Conservation (phyloP, 2,113 vertebrate species). For the Tamias sibiricus region DNA sequence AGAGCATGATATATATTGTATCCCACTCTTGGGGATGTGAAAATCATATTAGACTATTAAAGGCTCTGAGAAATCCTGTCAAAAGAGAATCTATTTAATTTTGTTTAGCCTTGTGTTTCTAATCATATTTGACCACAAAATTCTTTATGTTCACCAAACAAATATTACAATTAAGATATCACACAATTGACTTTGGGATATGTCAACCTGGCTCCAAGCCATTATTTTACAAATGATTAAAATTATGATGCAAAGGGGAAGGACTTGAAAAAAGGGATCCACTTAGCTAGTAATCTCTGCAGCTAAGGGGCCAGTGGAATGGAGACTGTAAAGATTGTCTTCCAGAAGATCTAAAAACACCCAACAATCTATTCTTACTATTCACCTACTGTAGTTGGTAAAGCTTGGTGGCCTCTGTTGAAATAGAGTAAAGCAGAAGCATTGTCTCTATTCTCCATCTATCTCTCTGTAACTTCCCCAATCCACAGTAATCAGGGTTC, state of each 20-base stretch:
- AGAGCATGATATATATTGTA: background rate
- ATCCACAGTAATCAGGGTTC: background rate
- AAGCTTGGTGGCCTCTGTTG: background rate
- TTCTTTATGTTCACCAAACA: slow-evolving; percentile 32
- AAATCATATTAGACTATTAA: slow-evolving; percentile 34
- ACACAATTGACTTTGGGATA: background rate
- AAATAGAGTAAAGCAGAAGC: background rate
- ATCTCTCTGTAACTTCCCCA: background rate
- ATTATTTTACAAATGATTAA: slow-evolving; percentile 34
- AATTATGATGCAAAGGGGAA: background rate
- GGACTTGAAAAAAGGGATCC: background rate
- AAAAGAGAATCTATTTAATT: slow-evolving; percentile 14
- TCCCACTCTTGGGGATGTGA: background rate
- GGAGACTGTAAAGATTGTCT: background rate
- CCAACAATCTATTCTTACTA: background rate
- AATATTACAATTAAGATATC: slow-evolving; percentile 30
- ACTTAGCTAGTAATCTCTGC: background rate
- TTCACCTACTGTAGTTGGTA: background rate
- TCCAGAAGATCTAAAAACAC: background rate
- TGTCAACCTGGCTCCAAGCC: background rate
- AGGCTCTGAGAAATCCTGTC: background rate
- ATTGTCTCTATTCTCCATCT: background rate
- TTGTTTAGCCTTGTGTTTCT: background rate
- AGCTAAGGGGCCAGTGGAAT: background rate
- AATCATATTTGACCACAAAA: background rate